Base-by-base conservation (phyloP, 2,888 invertebrate species). In the Leucophenga maculata region DNA sequence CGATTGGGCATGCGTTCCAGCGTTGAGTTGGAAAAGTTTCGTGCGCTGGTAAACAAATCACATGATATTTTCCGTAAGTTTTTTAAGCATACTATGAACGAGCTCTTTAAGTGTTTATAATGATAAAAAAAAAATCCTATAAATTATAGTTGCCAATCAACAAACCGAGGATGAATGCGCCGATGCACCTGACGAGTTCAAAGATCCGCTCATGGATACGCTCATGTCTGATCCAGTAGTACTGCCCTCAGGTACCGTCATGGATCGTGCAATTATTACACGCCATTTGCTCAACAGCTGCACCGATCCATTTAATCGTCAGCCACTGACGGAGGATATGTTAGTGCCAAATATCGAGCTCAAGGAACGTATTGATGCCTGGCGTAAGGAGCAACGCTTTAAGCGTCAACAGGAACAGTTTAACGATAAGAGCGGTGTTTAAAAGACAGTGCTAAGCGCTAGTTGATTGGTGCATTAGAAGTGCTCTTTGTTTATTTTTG, bases 291-390 rank as follows among this genome's bases (percentile, higher is more conserved):
- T 98, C 79, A 98, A 98, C 89, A 97, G 97, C 83, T 95, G 94
- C 82, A 98, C 98, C 0, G 99, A 99, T 90, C 99, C 99, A 0
- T 99, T 99, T 90, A 99, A 97, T 89, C 91, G 99, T 72, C 98
- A 98, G 88, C 94, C 95, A 16, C 92, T 99, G 57, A 95, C 95
- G 13, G 98, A 98, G 89, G 97, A 97, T 83, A 96, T 97, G 92
- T 91, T 99, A 65, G 92, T 92, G 82, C 95, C 97, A 93, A 96
- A 93, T 77, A 91, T 92, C 66, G 97, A 97, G 84, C 90, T 97
- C 74, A 97, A 96, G 89, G 93, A 94, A 86, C 92, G 93, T 85
- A 97, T 97, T 87, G 91, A 92, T 78, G 92, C 92, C 82, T 97
- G 97, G 97, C 95, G 95, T 86, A 93, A 92, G 76, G 93, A 94